Percentiles rank a stretch among this genome's conserved stretches.
Evolutionary conservation across 1,140 invertebrate genomes (phyloP).

Genomic region (Drosophila tropicalis): DNA sequence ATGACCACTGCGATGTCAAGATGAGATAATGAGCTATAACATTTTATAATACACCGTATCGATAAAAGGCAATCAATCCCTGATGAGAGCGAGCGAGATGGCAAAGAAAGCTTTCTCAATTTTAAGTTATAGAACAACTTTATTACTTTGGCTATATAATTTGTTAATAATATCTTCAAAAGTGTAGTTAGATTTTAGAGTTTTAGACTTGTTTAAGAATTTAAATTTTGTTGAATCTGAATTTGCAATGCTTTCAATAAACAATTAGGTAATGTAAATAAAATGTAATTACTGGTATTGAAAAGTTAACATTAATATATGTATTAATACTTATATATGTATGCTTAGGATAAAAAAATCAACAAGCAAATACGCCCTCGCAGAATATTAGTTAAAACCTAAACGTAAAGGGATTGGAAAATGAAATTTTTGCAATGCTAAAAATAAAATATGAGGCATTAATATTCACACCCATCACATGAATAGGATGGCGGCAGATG

Average conservation of each 20-base stretch:
- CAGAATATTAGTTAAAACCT: conserved; percentile 62
- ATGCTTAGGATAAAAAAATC: conserved; percentile 52
- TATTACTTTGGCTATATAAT: too few relatives aligned
- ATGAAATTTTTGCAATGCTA: conserved; percentile 33
- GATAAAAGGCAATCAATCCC: too few relatives aligned
- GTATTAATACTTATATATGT: conserved; percentile 26
- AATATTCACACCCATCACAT: conserved; percentile 71
- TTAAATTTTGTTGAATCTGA: background rate
- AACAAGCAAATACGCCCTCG: conserved; percentile 39
- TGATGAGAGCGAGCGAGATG: too few relatives aligned
- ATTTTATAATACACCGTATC: too few relatives aligned
- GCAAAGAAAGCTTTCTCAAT: too few relatives aligned
- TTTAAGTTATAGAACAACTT: too few relatives aligned
- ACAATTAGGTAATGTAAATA: background rate
- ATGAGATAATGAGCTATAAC: too few relatives aligned
- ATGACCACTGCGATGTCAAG: too few relatives aligned
- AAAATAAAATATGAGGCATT: conserved; percentile 78
- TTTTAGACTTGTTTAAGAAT: too few relatives aligned
- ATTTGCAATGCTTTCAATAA: background rate
- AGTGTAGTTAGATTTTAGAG: too few relatives aligned
- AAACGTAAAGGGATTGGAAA: conserved; percentile 41
- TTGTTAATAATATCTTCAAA: too few relatives aligned
- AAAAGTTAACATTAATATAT: background rate
- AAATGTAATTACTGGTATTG: background rate
- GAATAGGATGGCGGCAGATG: conserved; percentile 16